Percentiles rank a stretch among this genome's conserved stretches.
Evolutionary conservation across 2,797 vertebrate species (phyloP).

Genomic region (Agapornis canus): DNA sequence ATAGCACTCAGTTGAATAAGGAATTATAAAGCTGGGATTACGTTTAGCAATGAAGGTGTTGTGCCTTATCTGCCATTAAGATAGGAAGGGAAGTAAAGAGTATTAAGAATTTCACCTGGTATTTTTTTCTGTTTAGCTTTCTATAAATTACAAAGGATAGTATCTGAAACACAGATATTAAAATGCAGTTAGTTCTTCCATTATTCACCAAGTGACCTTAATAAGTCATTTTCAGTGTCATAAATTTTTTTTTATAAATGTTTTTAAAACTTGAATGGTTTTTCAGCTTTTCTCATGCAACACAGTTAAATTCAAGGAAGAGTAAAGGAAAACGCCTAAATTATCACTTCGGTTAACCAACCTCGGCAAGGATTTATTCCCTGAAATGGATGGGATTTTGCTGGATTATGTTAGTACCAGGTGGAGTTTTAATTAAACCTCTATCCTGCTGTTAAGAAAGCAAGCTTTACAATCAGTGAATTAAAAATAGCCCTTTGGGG

Average conservation of each 20-base stretch:
- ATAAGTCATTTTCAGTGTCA: not conserved
- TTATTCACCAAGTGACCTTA: not conserved
- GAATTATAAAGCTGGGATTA: not conserved
- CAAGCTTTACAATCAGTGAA: not conserved
- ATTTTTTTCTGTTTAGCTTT: not conserved
- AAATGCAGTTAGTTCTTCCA: not conserved
- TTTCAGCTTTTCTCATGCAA: not conserved
- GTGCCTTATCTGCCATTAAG: not conserved
- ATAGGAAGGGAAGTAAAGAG: not conserved
- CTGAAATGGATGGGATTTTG: conserved; percentile 19
- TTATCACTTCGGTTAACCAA: not conserved
- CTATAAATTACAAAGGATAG: not conserved
- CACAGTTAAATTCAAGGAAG: not conserved
- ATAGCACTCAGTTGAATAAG: not conserved
- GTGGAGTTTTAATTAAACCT: conserved; percentile 42
- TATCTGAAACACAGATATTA: not conserved
- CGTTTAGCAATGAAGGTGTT: not conserved
- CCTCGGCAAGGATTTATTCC: not conserved
- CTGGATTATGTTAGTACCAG: conserved; percentile 23
- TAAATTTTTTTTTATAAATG: not conserved
- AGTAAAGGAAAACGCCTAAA: not conserved
- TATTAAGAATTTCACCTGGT: not conserved
- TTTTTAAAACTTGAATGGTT: not conserved
- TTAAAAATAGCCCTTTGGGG: not conserved
- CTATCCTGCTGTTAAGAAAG: not conserved